A percentile compares a stretch with the other conserved stretches of the same genome.
Evolutionary conservation across 2,797 vertebrate species (phyloP).

Genomic region (Tapirus indicus): DNA sequence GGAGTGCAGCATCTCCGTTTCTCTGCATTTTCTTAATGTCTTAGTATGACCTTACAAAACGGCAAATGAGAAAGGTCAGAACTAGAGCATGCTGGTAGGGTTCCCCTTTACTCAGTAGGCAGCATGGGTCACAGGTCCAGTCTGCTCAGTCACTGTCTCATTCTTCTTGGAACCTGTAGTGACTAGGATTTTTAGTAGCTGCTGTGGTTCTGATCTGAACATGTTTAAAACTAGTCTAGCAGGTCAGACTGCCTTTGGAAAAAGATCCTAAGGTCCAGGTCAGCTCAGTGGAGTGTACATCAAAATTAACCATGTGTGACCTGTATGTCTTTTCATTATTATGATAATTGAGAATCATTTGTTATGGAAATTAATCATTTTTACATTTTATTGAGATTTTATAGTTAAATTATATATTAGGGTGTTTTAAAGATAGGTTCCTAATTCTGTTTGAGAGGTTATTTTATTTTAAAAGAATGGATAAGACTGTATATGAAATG

Average conservation of each 20-base stretch:
- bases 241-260: neutral
- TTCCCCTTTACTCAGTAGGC: neutral
- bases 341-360: neutral
- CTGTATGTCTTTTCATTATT: neutral
- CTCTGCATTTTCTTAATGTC: neutral
- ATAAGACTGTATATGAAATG: constrained; percentile 14
- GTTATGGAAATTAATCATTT: neutral
- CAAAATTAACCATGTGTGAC: neutral
- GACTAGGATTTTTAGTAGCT: neutral
- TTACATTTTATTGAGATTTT: neutral
- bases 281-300: neutral
- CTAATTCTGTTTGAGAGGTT: constrained; percentile 25
- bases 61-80: neutral
- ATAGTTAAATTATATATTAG: neutral
- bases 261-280: neutral
- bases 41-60: neutral
- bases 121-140: neutral
- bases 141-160: neutral
- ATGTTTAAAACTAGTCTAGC: neutral
- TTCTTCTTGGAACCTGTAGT: neutral
- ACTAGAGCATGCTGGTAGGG: neutral
- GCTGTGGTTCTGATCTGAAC: neutral
- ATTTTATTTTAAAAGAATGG: neutral
- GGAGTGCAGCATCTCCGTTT: neutral
- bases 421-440: neutral